These are phyloP conservation scores for Acromyrmex echinatior DNA, from an alignment of 1,140 invertebrate species.

Conservation along the genomic window DNA sequence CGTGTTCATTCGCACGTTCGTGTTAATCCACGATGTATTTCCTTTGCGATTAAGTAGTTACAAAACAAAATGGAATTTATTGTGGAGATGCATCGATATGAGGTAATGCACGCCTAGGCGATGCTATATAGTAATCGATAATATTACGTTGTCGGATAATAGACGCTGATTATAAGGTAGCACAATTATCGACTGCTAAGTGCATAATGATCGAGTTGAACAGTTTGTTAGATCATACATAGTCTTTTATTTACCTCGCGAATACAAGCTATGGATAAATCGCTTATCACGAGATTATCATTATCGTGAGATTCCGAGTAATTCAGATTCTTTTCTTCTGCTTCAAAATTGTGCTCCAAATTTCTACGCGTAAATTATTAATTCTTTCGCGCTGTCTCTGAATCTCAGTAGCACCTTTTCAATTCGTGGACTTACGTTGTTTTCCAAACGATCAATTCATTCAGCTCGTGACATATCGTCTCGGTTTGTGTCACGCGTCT, in stretches of 20 bases:
- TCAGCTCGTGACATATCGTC: not conserved
- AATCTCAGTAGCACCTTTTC: not conserved
- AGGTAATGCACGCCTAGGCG: slow-evolving; percentile 33
- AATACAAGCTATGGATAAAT: slow-evolving; percentile 1
- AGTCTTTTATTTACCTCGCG: not conserved
- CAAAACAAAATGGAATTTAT: slow-evolving; percentile 48
- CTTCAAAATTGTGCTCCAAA: not conserved
- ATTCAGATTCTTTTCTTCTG: not conserved
- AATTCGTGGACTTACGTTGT: not conserved
- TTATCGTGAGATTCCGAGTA: not conserved
- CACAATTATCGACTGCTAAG: slow-evolving; percentile 49
- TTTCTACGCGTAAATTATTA: not conserved
- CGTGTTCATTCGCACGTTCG: slow-evolving; percentile 18
- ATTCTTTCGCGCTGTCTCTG: not conserved
- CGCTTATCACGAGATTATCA: not conserved
- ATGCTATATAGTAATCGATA: slow-evolving; percentile 47
- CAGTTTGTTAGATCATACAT: slow-evolving; percentile 16
- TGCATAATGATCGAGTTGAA: slow-evolving; percentile 1
- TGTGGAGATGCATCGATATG: slow-evolving; percentile 43
- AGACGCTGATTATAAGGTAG: slow-evolving; percentile 30
- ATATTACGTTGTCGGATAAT: slow-evolving; percentile 44
- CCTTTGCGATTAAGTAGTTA: slow-evolving; percentile 38
- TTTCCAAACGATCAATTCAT: slow-evolving; percentile 12
- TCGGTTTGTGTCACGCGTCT: slow-evolving; percentile 6
- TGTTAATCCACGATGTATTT: slow-evolving; percentile 33